Evolutionary conservation across 2,888 invertebrate genomes (phyloP), one percentile per base, ranked within the genome.

Genomic region (Diplolepis rosae): DNA sequence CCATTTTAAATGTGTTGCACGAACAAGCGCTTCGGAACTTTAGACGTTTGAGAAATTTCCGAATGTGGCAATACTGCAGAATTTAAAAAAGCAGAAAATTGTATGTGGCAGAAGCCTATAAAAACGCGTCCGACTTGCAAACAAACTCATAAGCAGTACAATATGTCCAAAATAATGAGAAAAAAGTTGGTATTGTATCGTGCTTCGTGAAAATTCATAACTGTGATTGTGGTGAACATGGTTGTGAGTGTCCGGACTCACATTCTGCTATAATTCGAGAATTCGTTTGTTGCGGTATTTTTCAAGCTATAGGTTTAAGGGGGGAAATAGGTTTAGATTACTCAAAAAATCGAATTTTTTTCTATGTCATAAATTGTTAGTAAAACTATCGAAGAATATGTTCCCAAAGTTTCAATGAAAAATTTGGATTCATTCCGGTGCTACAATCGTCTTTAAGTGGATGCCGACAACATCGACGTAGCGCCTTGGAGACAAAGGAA

Each of bases 51-150:
- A 52, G 15, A 52, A 48, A 35, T 61, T 18, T 39, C 1, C 35
- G 32, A 27, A 11, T 74, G 11, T 66, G 48, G 11, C 65, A 68
- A 18, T 72, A 70, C 65, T 68, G 65, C 0, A 54, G 74, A 45
- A 18, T 74, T 6, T 39, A 72, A 27, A 74, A 65, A 68, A 35
- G 65, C 27, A 48, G 50, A 35, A 61, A 72, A 70, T 24, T 74
- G 18, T 67, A 67, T 67, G 50, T 71, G 24, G 50, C 69, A 51
- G 28, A 42, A 18, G 22, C 22, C n/a, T 71, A 66, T 35, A 39
- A 22, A 13, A 52, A 42, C 27, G 35, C 15, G 6, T 52, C 52
- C 6, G 9, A 32, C 7, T 27, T 74, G 28, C 66, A 67, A 68
- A 72, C 69, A 24, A 15, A 65, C 6, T 71, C 65, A 18, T 67